A percentile compares a stretch with the other conserved stretches of the same genome.
These are phyloP conservation scores for Graptemys geographica DNA, from an alignment of 2,797 vertebrate species.

Conservation along the genomic window DNA sequence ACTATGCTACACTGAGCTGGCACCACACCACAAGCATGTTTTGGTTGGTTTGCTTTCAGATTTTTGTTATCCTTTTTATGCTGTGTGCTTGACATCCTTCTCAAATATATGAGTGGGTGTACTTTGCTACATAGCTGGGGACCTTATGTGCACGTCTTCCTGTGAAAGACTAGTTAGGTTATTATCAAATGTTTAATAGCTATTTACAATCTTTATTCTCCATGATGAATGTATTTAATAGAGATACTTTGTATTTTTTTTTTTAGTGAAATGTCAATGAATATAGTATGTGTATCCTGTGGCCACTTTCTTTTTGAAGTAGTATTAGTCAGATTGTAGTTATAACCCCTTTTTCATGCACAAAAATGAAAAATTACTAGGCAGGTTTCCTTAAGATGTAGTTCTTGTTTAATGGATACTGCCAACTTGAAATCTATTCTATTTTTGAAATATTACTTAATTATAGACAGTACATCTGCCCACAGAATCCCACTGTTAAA, in stretches of 20 bases:
- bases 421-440: not conserved
- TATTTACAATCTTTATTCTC: not conserved
- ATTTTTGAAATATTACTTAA: not conserved
- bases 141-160: rapidly evolving
- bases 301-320: not conserved
- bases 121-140: not conserved
- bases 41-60: rapidly evolving
- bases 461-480: too few species aligned
- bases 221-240: not conserved
- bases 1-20: not conserved
- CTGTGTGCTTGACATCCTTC: not conserved
- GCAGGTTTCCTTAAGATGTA: not conserved
- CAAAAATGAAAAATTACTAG: not conserved
- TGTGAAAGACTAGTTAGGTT: not conserved
- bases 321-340: not conserved
- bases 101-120: not conserved
- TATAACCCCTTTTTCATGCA: too few species aligned
- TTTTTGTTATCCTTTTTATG: rapidly evolving
- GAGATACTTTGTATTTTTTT: not conserved
- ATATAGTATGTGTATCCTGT: too few species aligned
- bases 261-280: not conserved
- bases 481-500: too few species aligned
- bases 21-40: not conserved
- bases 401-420: not conserved
- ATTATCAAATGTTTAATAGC: not conserved